Conservation (phyloP, 1,140 invertebrate genomes). For the Ridgeia piscesae region DNA sequence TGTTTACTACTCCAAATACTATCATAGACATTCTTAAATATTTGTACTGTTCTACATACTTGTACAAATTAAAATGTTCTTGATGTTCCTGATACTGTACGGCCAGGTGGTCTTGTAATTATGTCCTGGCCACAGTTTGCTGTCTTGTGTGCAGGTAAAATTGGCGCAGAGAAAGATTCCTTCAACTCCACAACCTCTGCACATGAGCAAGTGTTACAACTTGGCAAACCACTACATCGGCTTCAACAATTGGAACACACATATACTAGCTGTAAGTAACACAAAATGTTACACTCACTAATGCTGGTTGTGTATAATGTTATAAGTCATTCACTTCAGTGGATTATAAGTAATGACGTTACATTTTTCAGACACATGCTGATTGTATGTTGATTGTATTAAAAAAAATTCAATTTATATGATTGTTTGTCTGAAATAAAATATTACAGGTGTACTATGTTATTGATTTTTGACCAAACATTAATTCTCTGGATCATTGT, state of each 20-base stretch:
- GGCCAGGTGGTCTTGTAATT: neutral
- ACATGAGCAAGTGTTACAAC: constrained; percentile 43
- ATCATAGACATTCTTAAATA: neutral
- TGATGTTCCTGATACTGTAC: neutral
- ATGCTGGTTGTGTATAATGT: too few relatives aligned
- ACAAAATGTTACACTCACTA: too few relatives aligned
- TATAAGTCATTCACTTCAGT: too few relatives aligned
- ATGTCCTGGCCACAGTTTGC: neutral
- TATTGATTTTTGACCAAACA: neutral
- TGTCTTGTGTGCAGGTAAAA: neutral
- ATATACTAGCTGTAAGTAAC: constrained; percentile 37
- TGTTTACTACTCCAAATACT: neutral
- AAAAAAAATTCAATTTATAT: too few relatives aligned
- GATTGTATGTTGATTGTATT: too few relatives aligned
- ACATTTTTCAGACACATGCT: too few relatives aligned
- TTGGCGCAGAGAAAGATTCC: neutral
- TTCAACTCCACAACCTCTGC: constrained; percentile 23
- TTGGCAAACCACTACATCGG: constrained; percentile 48
- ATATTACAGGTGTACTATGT: too few relatives aligned
- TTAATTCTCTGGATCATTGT: too few relatives aligned
- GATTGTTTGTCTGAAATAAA: too few relatives aligned
- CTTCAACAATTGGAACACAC: constrained; percentile 46
- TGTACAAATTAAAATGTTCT: neutral
- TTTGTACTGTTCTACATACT: neutral
- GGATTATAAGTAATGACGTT: too few relatives aligned